phyloP scores from a whole-genome alignment of 53 echinoderm and acorn worm species.

The Patiria pectinifera region DNA sequence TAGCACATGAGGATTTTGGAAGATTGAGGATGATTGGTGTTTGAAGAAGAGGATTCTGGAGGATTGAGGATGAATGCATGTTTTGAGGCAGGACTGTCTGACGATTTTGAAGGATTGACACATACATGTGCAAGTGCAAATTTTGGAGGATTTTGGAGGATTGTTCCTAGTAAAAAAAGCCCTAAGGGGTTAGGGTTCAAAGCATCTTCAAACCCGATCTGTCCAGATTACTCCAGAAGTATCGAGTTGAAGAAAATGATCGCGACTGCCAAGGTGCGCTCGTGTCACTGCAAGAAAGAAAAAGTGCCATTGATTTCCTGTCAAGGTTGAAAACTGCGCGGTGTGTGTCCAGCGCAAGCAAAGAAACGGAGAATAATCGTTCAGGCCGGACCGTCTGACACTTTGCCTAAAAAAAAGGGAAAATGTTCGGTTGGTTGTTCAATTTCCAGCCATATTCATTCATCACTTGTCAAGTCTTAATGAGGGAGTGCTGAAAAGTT shows the following conservation, averaged over 20 bases:
- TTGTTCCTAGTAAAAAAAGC: no score
- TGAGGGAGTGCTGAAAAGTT: background rate
- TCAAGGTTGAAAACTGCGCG: background rate
- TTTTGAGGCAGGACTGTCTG: no score
- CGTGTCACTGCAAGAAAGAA: background rate
- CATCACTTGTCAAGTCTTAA: background rate
- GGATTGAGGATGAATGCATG: no score
- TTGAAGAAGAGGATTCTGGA: no score
- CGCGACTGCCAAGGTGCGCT: background rate
- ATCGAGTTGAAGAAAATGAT: background rate
- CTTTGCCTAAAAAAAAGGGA: background rate
- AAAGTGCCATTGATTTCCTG: slow-evolving; percentile 16
- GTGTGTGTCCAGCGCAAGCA: slow-evolving; percentile 6
- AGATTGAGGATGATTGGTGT: no score
- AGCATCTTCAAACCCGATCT: background rate
- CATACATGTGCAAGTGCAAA: no score
- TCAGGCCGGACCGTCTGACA: background rate
- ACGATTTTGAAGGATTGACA: no score
- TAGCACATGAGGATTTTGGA: no score
- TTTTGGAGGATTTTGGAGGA: no score
- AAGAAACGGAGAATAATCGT: background rate
- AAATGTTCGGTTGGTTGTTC: background rate
- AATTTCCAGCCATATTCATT: slow-evolving; percentile 9
- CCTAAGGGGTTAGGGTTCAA: no score
- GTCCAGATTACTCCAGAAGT: background rate